phyloP scores from a whole-genome alignment of 2,797 vertebrate species.

The Macropus fuliginosus region DNA sequence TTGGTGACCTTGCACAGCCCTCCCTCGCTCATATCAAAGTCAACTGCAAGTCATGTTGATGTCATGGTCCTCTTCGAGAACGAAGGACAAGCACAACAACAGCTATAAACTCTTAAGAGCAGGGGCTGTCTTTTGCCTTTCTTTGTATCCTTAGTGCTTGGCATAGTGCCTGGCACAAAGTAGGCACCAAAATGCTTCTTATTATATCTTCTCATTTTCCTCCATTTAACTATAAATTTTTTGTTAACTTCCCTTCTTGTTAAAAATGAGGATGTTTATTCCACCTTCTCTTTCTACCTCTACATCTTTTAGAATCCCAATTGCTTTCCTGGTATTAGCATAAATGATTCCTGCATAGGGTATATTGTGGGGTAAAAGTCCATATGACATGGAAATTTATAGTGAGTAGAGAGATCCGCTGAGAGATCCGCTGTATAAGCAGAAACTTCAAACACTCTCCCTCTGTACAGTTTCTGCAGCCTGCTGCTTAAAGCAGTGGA shows the following conservation, averaged over 20 bases:
- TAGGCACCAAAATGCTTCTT: background rate
- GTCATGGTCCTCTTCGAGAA: too few relatives aligned
- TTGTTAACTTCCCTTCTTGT: background rate
- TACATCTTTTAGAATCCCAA: background rate
- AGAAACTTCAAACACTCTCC: background rate
- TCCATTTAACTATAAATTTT: background rate
- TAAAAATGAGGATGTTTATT: background rate
- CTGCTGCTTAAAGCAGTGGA: background rate
- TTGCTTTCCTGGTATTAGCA: background rate
- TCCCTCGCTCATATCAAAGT: too few relatives aligned
- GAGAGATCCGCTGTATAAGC: background rate
- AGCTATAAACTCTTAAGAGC: background rate
- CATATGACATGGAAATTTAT: background rate
- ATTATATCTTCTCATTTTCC: background rate
- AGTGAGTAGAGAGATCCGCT: background rate
- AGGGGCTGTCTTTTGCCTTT: background rate
- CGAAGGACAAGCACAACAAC: too few relatives aligned
- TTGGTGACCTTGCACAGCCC: too few relatives aligned
- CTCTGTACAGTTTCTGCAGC: background rate
- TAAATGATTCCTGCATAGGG: background rate
- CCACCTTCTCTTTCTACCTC: background rate
- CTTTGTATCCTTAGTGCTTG: background rate
- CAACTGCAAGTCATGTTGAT: too few relatives aligned
- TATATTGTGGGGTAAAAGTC: background rate
- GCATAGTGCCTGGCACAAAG: background rate